These are phyloP conservation scores for Sarcophilus harrisii DNA, from an alignment of 2,797 vertebrate genomes.

Conservation along the genomic window DNA sequence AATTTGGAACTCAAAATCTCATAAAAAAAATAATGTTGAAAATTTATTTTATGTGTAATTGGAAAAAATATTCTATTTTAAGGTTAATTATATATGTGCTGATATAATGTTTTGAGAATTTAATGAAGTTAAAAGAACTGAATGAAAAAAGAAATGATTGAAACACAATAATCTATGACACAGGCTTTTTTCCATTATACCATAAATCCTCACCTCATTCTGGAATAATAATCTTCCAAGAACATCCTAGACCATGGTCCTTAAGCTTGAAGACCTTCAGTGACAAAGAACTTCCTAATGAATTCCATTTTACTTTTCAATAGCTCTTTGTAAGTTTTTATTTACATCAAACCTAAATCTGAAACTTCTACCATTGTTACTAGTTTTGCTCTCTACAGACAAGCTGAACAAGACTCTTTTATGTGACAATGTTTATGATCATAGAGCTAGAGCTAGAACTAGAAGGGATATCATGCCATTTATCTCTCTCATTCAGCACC, in stretches of 20 bases:
- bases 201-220: background rate
- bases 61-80: conserved; percentile 16
- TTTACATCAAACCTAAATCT: background rate
- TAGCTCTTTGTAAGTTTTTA: background rate
- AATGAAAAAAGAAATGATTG: background rate
- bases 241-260: background rate
- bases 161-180: background rate
- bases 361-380: background rate
- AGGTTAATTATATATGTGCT: background rate
- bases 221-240: background rate
- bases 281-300: background rate
- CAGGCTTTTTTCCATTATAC: background rate
- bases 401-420: background rate
- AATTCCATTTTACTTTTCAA: background rate
- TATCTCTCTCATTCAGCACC: background rate
- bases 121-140: background rate
- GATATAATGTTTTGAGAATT: background rate
- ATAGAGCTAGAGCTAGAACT: background rate
- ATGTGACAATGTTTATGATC: background rate
- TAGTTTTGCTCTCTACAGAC: background rate
- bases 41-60: no score
- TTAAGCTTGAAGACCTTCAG: background rate
- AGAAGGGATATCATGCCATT: background rate
- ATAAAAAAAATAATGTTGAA: no score
- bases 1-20: no score